Evolutionary conservation across 2,113 vertebrate genomes (phyloP).

Genomic region (Semnornis frantzii): DNA sequence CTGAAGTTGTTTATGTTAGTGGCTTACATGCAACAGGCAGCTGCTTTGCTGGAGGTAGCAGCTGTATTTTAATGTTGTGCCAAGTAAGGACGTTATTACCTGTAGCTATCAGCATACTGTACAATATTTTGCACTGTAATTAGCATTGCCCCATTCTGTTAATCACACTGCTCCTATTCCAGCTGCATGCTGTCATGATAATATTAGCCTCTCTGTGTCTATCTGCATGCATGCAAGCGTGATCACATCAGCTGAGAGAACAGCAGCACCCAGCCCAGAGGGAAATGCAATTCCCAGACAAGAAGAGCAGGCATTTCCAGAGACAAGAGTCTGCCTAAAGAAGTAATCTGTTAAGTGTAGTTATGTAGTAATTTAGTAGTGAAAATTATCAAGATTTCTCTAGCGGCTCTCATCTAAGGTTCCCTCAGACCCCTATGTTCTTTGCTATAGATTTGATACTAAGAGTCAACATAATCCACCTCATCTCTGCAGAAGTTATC

Average conservation of each 20-base stretch:
- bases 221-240: not conserved
- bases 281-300: constrained; percentile 9
- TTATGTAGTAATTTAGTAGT: not conserved
- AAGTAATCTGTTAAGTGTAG: constrained; percentile 10
- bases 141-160: not conserved
- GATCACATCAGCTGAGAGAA: constrained; percentile 5
- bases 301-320: not conserved
- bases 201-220: not conserved
- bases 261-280: not conserved
- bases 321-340: constrained; percentile 21
- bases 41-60: not conserved
- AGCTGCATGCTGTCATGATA: not conserved
- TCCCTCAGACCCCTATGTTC: not conserved
- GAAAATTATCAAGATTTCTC: not conserved
- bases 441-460: not conserved
- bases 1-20: not conserved
- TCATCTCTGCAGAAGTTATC: not conserved
- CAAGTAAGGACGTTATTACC: not conserved
- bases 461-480: not conserved
- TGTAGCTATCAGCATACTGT: not conserved
- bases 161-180: not conserved
- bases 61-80: not conserved
- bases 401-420: not conserved
- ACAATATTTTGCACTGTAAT: not conserved
- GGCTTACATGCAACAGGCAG: not conserved